These are phyloP conservation scores for Stratiomys singularior DNA, from an alignment of 2,888 invertebrate genomes.

Conservation along the genomic window DNA sequence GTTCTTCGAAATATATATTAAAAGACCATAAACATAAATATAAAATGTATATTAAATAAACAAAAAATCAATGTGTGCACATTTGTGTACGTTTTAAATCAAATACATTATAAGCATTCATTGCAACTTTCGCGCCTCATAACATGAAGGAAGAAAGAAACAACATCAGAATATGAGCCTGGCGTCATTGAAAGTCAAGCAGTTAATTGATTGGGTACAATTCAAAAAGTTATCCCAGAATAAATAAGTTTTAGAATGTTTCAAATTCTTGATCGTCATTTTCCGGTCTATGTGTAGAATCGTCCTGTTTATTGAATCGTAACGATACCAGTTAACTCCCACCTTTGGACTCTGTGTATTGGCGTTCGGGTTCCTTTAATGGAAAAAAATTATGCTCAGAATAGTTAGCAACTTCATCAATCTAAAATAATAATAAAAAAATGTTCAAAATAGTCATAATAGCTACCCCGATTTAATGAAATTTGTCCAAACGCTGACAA, in stretches of 20 bases:
- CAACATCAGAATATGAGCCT: too few species aligned
- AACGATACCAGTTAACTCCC: neutral
- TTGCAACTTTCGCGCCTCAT: too few species aligned
- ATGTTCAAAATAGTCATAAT: neutral
- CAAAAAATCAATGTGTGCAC: too few species aligned
- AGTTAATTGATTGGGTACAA: neutral
- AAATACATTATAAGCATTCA: too few species aligned
- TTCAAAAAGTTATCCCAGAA: constrained; percentile 16
- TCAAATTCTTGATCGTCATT: neutral
- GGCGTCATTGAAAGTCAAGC: too few species aligned
- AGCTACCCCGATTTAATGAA: constrained; percentile 34
- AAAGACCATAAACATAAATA: too few species aligned
- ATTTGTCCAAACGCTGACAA: neutral
- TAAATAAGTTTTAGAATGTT: neutral
- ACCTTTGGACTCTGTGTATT: too few species aligned
- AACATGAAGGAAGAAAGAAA: too few species aligned
- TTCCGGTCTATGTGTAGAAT: constrained; percentile 19
- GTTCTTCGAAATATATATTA: too few species aligned
- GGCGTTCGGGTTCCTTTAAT: neutral
- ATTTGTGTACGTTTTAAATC: too few species aligned
- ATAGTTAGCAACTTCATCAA: neutral
- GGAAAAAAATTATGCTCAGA: too few species aligned
- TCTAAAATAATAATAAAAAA: neutral
- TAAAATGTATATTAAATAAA: too few species aligned
- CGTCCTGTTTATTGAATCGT: neutral